Evolutionary conservation across 2,888 invertebrate genomes (phyloP).

Genomic region (Lypha dubia): DNA sequence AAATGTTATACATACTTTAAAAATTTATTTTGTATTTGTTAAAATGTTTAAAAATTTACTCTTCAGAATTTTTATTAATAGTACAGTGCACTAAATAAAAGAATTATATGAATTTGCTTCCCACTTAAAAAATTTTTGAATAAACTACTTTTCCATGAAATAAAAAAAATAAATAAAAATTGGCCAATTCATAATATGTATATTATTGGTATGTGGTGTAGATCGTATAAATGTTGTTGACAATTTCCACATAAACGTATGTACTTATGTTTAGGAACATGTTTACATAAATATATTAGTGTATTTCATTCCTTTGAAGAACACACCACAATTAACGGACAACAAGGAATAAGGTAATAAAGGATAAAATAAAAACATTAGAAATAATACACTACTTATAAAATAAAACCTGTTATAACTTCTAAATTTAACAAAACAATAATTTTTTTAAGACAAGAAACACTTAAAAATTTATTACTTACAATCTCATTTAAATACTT

Average conservation of each 20-base stretch:
- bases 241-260: no score
- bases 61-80: no score
- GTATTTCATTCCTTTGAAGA: background rate
- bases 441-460: constrained; percentile 27
- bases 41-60: no score
- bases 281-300: background rate
- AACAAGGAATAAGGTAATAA: background rate
- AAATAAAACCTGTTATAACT: constrained; percentile 58
- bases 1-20: no score
- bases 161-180: background rate
- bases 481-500: constrained; percentile 58
- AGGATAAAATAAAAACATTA: constrained; percentile 51
- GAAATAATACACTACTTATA: constrained; percentile 51
- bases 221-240: no score
- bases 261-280: no score
- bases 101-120: background rate
- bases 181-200: no score
- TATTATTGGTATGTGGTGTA: no score
- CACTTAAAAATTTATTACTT: constrained; percentile 45
- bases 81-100: no score
- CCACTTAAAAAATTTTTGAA: background rate
- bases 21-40: no score
- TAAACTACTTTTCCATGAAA: background rate
- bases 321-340: constrained; percentile 12
- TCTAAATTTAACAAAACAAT: constrained; percentile 51